A percentile compares a stretch with the other conserved stretches of the same genome.
Conservation (phyloP, 2,888 invertebrate genomes). For the Tiliacea aurago region DNA sequence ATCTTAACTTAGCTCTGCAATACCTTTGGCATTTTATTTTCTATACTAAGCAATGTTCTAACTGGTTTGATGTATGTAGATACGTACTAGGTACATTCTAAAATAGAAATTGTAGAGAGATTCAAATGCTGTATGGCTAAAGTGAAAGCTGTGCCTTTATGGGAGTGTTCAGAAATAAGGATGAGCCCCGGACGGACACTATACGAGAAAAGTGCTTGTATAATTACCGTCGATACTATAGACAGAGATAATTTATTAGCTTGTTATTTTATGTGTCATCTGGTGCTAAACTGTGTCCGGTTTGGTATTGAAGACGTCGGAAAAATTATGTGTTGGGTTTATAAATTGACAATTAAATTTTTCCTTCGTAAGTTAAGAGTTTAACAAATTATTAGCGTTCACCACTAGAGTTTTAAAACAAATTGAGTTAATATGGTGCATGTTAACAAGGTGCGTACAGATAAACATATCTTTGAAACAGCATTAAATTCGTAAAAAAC, state of each 20-base stretch:
- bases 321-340: background rate
- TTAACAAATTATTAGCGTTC: background rate
- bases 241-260: slow-evolving; percentile 12
- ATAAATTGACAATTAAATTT: background rate
- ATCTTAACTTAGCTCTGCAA: slow-evolving; percentile 19
- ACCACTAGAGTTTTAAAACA: background rate
- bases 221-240: slow-evolving; percentile 59
- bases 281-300: slow-evolving; percentile 29
- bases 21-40: slow-evolving; percentile 66
- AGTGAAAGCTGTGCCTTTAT: slow-evolving; percentile 74
- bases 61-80: slow-evolving; percentile 60
- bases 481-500: slow-evolving; percentile 23
- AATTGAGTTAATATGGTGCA: slow-evolving; percentile 22
- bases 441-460: slow-evolving; percentile 36
- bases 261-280: slow-evolving; percentile 27
- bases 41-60: slow-evolving; percentile 48
- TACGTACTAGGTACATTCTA: slow-evolving; percentile 59
- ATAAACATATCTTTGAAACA: slow-evolving; percentile 34
- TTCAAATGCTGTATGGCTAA: slow-evolving; percentile 63
- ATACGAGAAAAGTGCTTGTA: slow-evolving; percentile 66
- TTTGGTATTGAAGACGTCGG: slow-evolving; percentile 12
- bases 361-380: background rate
- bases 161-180: slow-evolving; percentile 69
- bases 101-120: slow-evolving; percentile 72
- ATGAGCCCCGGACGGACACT: slow-evolving; percentile 69